A percentile compares a stretch with the other conserved stretches of the same genome.
Evolutionary conservation across 1,140 invertebrate species (phyloP).

Genomic region (Drosophila athabasca): DNA sequence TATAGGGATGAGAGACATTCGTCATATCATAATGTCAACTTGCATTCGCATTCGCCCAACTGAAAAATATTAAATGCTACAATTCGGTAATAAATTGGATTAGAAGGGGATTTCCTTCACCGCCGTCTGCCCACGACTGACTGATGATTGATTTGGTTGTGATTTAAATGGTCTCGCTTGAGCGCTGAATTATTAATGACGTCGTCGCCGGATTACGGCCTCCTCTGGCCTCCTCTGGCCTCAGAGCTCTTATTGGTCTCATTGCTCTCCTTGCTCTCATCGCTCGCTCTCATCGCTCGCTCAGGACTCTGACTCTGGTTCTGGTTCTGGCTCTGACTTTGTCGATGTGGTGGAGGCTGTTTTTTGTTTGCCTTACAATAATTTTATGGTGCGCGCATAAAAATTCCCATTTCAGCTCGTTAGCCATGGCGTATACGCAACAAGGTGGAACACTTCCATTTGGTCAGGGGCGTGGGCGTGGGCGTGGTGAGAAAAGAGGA

Average conservation of each 20-base stretch:
- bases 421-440: slow-evolving; percentile 57
- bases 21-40: too few species aligned
- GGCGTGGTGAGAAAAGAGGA: not conserved
- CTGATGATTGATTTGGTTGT: slow-evolving; percentile 60
- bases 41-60: too few species aligned
- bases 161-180: slow-evolving; percentile 62
- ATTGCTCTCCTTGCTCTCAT: too few species aligned
- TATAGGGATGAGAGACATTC: too few species aligned
- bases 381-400: slow-evolving; percentile 59
- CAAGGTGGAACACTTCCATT: slow-evolving; percentile 1
- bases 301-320: not conserved
- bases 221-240: too few species aligned
- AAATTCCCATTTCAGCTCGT: slow-evolving; percentile 62
- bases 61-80: too few species aligned
- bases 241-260: too few species aligned
- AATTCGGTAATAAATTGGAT: slow-evolving; percentile 1
- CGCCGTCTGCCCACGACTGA: not conserved
- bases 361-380: slow-evolving; percentile 42
- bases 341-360: too few species aligned
- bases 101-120: too few species aligned
- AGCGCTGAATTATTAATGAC: slow-evolving; percentile 62
- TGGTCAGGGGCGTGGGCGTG: not conserved
- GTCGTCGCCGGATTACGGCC: slow-evolving; percentile 8
- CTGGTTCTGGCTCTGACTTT: not conserved
- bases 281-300: too few species aligned